Evolutionary conservation across 1,140 invertebrate genomes (phyloP), one percentile per base, ranked within the genome.

Genomic region (Drosophila tropicalis): DNA sequence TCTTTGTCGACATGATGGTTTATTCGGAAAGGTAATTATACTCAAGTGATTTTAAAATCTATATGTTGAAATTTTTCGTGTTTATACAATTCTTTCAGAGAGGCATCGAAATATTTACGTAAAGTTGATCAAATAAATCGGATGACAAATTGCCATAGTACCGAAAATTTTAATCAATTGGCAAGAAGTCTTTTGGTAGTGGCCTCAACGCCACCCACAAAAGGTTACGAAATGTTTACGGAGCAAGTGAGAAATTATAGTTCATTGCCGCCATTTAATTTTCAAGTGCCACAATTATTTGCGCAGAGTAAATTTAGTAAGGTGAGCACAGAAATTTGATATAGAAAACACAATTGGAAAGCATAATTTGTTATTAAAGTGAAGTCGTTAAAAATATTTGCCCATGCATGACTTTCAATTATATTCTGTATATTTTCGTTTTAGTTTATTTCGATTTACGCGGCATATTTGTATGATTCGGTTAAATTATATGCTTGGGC

Each of bases 401-500:
- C 6, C 6, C 1, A 29, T 5, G 29, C 1, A 3, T 56, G 9
- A 13, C 12, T 15, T 55, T 29, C 9, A 29, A 29, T 29, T 5
- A 29, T 5, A 6, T 29, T 25, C 7, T 25, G 2, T 19, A 19
- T 19, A 25, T 54, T 51, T 22, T 22, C 0, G 69, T 93, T 94
- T 58, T 93, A 96, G 94, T 96, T 97, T 92, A 95, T 99, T 7
- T 96, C 98, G 9, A 96, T 99, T 61, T 98, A 98, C 91, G 98
- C 98, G 12, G 97, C 98, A 1, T 98, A 99, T 93, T 93, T 99
- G 41, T 99, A 99, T 92, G 98, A 99, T 93, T 97, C 98, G 1
- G 96, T 99, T 0, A 96, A 96, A 85, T 92, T 99, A 0, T 99
- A 99, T 91, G 97, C 98, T 1, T 94, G 94, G 71, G 97, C 98